Percentiles rank a stretch among this genome's conserved stretches.
Conservation (phyloP, 2,113 vertebrate species). For the Sinocyclocheilus grahami region DNA sequence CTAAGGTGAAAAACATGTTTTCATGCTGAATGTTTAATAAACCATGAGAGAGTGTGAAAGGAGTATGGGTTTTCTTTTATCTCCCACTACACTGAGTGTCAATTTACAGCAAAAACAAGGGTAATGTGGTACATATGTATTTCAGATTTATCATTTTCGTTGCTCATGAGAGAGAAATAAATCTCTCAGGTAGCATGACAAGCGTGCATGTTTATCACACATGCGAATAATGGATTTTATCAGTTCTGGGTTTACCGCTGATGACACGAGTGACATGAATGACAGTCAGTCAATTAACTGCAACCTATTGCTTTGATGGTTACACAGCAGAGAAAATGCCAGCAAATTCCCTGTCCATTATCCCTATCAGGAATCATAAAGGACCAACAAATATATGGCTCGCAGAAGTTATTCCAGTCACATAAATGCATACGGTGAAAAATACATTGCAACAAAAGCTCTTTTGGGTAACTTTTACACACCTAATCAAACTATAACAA, state of each 20-base stretch:
- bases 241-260: constrained; percentile 41
- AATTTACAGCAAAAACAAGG: constrained; percentile 18
- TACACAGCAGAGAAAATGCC: constrained; percentile 9
- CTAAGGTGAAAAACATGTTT: constrained; percentile 12
- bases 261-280: constrained; percentile 44
- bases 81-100: background rate
- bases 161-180: constrained; percentile 25
- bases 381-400: constrained; percentile 39
- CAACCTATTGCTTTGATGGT: constrained; percentile 31
- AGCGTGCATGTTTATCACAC: background rate
- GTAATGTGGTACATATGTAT: constrained; percentile 22
- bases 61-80: constrained; percentile 13
- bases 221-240: constrained; percentile 32
- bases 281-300: constrained; percentile 21
- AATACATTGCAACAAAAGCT: constrained; percentile 11
- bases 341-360: constrained; percentile 10
- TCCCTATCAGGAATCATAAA: constrained; percentile 50
- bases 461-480: constrained; percentile 25
- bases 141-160: constrained; percentile 34
- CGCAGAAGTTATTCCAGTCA: constrained; percentile 31
- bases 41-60: background rate
- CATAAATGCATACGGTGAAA: constrained; percentile 40
- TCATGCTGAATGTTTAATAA: constrained; percentile 28
- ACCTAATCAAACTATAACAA: constrained; percentile 8
- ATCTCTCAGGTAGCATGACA: background rate